phyloP scores from a whole-genome alignment of 1,140 invertebrate species.

The Dufourea novaeangliae region DNA sequence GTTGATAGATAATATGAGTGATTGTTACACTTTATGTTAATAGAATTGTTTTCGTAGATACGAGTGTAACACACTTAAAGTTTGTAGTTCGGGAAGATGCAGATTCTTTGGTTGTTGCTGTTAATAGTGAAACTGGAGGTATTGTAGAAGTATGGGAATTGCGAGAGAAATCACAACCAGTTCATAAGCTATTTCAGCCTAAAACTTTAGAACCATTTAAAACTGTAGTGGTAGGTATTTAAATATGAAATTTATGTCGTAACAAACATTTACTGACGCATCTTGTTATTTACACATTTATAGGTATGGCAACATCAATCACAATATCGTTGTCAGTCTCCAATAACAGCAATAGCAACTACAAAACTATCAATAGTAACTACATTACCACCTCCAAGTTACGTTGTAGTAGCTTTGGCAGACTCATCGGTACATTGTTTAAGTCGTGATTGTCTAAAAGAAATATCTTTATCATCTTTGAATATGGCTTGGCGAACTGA shows the following conservation, averaged over 20 bases:
- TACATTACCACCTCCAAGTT: conserved; percentile 83
- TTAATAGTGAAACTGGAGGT: conserved; percentile 84
- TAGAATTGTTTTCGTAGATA: conserved; percentile 63
- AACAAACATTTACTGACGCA: neutral
- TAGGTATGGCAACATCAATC: conserved; percentile 87
- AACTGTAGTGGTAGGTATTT: conserved; percentile 83
- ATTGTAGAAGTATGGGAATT: conserved; percentile 94
- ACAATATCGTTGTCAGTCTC: conserved; percentile 82
- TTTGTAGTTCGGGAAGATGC: conserved; percentile 92
- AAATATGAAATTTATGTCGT: neutral
- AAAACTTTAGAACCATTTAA: conserved; percentile 84
- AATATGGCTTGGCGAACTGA: conserved; percentile 81
- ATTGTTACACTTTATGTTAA: conserved; percentile 12
- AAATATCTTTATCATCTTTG: conserved; percentile 83
- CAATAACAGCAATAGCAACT: conserved; percentile 82
- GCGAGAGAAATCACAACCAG: conserved; percentile 88
- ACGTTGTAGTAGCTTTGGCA: conserved; percentile 87
- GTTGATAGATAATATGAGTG: neutral
- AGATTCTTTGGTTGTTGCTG: conserved; percentile 90
- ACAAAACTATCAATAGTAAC: conserved; percentile 85
- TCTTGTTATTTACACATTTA: conserved; percentile 21
- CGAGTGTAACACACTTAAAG: conserved; percentile 86
- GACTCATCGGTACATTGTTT: conserved; percentile 90
- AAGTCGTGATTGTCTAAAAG: conserved; percentile 88
- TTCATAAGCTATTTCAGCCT: conserved; percentile 88